Evolutionary conservation across 1,140 invertebrate genomes (phyloP), one percentile per base, ranked within the genome.

Genomic region (Habropoda laboriosa): DNA sequence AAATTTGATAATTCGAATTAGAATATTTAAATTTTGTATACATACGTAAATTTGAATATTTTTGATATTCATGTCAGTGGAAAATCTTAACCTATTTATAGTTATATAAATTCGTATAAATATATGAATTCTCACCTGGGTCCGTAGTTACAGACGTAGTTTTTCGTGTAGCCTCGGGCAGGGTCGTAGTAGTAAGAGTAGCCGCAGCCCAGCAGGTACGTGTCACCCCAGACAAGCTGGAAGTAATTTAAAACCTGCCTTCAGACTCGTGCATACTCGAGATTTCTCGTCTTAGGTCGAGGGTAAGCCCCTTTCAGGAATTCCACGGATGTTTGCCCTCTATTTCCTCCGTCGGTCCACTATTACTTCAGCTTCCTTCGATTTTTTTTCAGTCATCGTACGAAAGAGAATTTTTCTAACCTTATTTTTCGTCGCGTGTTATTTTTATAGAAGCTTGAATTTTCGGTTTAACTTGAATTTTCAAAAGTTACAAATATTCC

Each of bases 131-230:
- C 93, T 93, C 93, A 96, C 95, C 96, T 96, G 13, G 97, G 96
- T 72, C 96, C 96, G 88, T 97, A 97, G 93, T 97, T 97, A 93
- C 97, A 97, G 18, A 97, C 96, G 89, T 97, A 97, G 70, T 97
- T 94, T 92, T 97, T 97, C 73, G 95, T 96, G 89, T 96, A 96
- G 57, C 96, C 96, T 79, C 94, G 91, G 3, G 92, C 79, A 2
- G 94, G 93, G 79, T 97, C 96, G 82, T 96, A 95, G 91, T 96
- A 97, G 91, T 96, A 97, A 0, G 96, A 94, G 89, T 95, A 98
- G 27, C 97, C 97, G 90, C 97, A 98, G 40, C 97, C 97, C 40
- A 98, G 94, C 58, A 96, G 92, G 86, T 95, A 95, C 7, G 96
- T 97, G 86, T 96, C 95, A 70, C 95, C 95, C 97, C 97, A 97